These are phyloP conservation scores for Crotalus tigris DNA, from an alignment of 2,113 vertebrate species.

Conservation along the genomic window DNA sequence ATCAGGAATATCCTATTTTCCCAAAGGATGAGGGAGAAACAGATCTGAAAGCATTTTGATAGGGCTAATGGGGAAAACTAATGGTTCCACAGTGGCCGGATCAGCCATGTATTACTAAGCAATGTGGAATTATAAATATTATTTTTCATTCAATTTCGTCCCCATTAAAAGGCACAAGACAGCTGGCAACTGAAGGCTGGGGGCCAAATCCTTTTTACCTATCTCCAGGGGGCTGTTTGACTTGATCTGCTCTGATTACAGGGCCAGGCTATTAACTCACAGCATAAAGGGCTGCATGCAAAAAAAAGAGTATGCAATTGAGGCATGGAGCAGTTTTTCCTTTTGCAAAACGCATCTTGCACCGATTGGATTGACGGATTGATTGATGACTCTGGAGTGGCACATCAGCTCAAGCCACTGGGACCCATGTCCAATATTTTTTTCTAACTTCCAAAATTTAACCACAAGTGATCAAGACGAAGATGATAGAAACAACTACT, in stretches of 20 bases:
- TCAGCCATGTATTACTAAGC: slow-evolving; percentile 26
- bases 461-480: background rate
- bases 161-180: slow-evolving; percentile 29
- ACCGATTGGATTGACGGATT: background rate
- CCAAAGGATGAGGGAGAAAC: background rate
- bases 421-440: background rate
- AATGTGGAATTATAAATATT: slow-evolving; percentile 32
- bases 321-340: background rate
- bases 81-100: slow-evolving; percentile 28
- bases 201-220: slow-evolving; percentile 5
- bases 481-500: background rate
- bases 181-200: slow-evolving; percentile 7
- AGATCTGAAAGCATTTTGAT: slow-evolving; percentile 32
- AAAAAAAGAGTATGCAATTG: background rate
- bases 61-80: slow-evolving; percentile 27
- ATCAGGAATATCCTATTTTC: background rate
- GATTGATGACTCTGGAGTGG: background rate
- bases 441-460: background rate
- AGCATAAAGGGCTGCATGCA: background rate
- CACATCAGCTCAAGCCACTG: background rate
- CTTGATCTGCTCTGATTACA: background rate
- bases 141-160: background rate
- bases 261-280: background rate
- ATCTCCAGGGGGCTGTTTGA: background rate
- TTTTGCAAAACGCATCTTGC: background rate